Conservation (phyloP, 1,140 invertebrate genomes). For the Leucophenga varia region DNA sequence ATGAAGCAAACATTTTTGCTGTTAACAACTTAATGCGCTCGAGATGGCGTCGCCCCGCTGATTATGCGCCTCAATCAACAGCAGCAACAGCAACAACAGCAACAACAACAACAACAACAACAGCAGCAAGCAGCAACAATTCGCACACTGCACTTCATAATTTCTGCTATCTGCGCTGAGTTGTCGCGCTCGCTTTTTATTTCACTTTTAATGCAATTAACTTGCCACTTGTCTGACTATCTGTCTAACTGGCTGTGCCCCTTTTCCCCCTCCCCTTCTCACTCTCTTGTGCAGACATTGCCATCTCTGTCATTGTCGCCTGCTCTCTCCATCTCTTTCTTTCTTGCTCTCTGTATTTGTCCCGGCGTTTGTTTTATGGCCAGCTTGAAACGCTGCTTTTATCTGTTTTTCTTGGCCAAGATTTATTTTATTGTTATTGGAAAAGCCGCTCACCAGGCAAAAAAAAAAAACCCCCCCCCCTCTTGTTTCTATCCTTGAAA, state of each 20-base stretch:
- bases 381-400: constrained; percentile 46
- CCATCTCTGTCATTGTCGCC: constrained; percentile 30
- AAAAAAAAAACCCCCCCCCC: too few relatives aligned
- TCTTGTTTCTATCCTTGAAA: constrained; percentile 16
- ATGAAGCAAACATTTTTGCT: constrained; percentile 53
- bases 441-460: constrained; percentile 23
- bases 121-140: too few relatives aligned
- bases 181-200: constrained; percentile 40
- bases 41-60: constrained; percentile 34
- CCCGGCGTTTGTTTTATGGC: constrained; percentile 34
- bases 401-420: constrained; percentile 50
- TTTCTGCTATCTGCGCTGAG: constrained; percentile 47
- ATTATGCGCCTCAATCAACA: constrained; percentile 51
- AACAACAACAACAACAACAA: constrained; percentile 17
- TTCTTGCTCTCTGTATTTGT: background rate
- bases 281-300: constrained; percentile 20
- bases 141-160: constrained; percentile 52
- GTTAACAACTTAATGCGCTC: constrained; percentile 50
- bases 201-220: constrained; percentile 54
- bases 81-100: constrained; percentile 16
- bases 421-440: constrained; percentile 52
- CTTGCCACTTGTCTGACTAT: constrained; percentile 46
- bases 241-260: constrained; percentile 19
- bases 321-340: background rate
- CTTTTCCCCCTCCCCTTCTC: too few relatives aligned